Base-by-base conservation (phyloP, 2,797 vertebrate genomes). In the Acanthornis magna region DNA sequence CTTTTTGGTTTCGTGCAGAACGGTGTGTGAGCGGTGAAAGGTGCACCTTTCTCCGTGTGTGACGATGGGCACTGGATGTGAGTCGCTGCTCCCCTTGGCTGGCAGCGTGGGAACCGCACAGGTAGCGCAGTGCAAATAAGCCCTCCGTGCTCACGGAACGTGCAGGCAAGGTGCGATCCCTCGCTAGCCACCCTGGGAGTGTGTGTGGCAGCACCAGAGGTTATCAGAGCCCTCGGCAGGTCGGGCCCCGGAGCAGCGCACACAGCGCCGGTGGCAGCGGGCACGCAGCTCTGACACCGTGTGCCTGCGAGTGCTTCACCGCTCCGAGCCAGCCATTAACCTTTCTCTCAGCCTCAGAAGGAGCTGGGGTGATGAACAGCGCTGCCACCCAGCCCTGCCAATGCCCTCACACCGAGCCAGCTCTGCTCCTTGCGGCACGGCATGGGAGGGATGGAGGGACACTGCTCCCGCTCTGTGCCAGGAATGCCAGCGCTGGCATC, bases 341-440 rank as follows among this genome's bases (percentile, higher is more conserved):
- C 63, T 70, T 73, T 58, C 48, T 58, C 45, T 78, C 73, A 12
- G 7, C 12, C 73, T 18, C 34, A 1, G 6, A 25, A 51, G 34
- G 1, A 45, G 68, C 2, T 88, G 70, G 30, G 74, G 34, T 2
- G 34, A 66, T 27, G 61, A 36, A 13, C n/a, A 34, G 55, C 22
- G 82, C 36, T 80, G 75, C 38, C 61, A 77, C 29, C 75, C 9
- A 58, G 19, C 16, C 40, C 79, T 40, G 65, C 57, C 48, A 9
- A 0, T 0, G 0, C 62, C 60, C 42, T 32, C 4, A 0, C 42
- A 78, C 45, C 53, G 36, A 1, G 10, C 12, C 1, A 0, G 25
- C 20, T 7, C 68, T 12, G 75, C 17, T 20, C 2, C 63, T 77
- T 38, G 81, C 0, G 2, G 48, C 70, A 62, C 23, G 0, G 0